These are phyloP conservation scores for Bujurquina vittata DNA, from an alignment of 2,113 vertebrate genomes.

Conservation along the genomic window DNA sequence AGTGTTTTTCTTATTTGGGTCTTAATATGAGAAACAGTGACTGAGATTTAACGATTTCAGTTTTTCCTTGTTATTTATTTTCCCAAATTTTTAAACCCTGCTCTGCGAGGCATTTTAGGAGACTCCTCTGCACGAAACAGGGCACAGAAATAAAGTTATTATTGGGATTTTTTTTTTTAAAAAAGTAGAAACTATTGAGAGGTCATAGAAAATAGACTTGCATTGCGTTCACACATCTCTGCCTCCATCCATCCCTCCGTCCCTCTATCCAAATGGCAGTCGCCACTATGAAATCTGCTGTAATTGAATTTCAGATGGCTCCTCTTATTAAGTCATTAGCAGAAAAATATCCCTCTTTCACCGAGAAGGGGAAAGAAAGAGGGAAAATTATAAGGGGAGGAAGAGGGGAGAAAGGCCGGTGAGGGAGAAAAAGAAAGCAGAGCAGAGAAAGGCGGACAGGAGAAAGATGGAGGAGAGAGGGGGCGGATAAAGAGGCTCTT, in stretches of 20 bases:
- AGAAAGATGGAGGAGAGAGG: constrained; percentile 23
- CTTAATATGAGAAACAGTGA: background rate
- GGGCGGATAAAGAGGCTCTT: constrained; percentile 89
- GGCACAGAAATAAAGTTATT: constrained; percentile 7
- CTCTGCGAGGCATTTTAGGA: background rate
- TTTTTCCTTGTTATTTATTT: background rate
- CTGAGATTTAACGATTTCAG: background rate
- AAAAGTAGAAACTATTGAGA: constrained; percentile 32
- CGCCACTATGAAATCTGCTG: constrained; percentile 67
- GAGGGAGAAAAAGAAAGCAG: constrained; percentile 34
- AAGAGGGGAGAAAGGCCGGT: constrained; percentile 16
- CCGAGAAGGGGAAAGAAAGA: constrained; percentile 48
- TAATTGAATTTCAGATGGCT: constrained; percentile 81
- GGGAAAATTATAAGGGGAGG: constrained; percentile 55
- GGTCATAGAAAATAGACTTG: constrained; percentile 45
- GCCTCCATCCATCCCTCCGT: constrained; percentile 20
- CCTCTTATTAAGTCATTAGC: constrained; percentile 73
- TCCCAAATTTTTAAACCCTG: background rate
- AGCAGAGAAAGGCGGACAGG: constrained; percentile 40
- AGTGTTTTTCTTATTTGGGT: background rate
- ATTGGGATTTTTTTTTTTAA: background rate
- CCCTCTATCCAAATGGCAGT: constrained; percentile 49
- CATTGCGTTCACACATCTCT: constrained; percentile 16
- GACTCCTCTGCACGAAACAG: background rate
- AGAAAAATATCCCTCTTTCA: constrained; percentile 61